These are phyloP conservation scores for Epistrophe eligans DNA, from an alignment of 2,888 invertebrate genomes.

Conservation along the genomic window DNA sequence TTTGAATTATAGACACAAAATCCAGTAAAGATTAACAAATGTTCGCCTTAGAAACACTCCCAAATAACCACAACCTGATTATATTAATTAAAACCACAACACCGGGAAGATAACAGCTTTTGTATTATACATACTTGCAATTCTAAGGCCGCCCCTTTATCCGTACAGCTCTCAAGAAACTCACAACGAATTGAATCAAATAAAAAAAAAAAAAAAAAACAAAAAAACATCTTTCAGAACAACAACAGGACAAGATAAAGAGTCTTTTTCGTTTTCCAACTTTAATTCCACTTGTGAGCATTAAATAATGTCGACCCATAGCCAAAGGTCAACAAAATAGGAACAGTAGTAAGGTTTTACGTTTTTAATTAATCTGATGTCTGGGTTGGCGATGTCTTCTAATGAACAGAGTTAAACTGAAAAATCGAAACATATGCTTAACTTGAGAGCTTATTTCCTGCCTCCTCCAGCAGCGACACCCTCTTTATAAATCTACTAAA, in stretches of 20 bases:
- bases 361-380: background rate
- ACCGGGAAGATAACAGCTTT: background rate
- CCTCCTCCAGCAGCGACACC: background rate
- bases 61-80: background rate
- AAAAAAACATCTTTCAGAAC: background rate
- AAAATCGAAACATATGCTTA: background rate
- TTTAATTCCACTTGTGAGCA: background rate
- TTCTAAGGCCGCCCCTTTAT: background rate
- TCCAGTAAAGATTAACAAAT: background rate
- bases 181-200: background rate
- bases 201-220: background rate
- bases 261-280: background rate
- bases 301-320: background rate
- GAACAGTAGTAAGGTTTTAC: background rate
- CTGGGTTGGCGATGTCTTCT: background rate
- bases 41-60: background rate
- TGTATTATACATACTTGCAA: background rate
- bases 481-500: background rate
- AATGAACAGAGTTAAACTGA: background rate
- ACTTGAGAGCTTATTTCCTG: background rate
- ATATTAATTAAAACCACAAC: slow-evolving; percentile 7
- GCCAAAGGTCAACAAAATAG: slow-evolving; percentile 17
- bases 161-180: background rate
- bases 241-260: background rate
- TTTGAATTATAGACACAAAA: background rate